Percentiles rank a stretch among this genome's conserved stretches.
Conservation (phyloP, 2,113 vertebrate species). For the Toxostoma redivivum region DNA sequence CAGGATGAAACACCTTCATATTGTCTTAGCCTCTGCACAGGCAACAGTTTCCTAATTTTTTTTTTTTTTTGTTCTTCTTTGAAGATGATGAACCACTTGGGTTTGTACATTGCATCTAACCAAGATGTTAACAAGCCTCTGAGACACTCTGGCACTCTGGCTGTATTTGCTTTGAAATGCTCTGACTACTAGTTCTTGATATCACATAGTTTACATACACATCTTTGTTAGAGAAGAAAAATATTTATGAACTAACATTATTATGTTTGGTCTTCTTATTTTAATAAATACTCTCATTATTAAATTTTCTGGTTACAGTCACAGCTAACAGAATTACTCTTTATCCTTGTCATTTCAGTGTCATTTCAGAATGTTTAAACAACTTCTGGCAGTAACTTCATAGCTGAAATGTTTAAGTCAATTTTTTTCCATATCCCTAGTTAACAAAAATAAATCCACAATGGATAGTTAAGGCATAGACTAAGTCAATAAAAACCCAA, state of each 20-base stretch:
- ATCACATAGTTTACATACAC: neutral
- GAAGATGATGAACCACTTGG: neutral
- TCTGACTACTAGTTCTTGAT: neutral
- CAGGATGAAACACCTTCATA: neutral
- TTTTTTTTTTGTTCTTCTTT: neutral
- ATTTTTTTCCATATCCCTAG: neutral
- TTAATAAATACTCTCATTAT: neutral
- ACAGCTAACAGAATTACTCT: neutral
- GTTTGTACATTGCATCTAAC: neutral
- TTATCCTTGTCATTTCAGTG: neutral
- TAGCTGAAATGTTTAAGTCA: neutral
- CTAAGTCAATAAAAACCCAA: neutral
- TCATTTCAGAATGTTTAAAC: neutral
- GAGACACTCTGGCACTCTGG: neutral
- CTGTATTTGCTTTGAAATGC: neutral
- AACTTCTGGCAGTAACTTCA: neutral
- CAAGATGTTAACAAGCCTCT: neutral
- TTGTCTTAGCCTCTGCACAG: neutral
- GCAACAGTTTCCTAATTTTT: neutral
- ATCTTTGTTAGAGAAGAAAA: neutral
- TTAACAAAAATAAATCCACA: neutral
- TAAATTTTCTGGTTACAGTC: neutral
- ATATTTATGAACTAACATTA: neutral
- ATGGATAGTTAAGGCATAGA: neutral
- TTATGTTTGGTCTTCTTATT: neutral